A percentile compares a stretch with the other conserved stretches of the same genome.
Evolutionary conservation across 1,140 invertebrate species (phyloP).

Genomic region (Heliothis subflexa): DNA sequence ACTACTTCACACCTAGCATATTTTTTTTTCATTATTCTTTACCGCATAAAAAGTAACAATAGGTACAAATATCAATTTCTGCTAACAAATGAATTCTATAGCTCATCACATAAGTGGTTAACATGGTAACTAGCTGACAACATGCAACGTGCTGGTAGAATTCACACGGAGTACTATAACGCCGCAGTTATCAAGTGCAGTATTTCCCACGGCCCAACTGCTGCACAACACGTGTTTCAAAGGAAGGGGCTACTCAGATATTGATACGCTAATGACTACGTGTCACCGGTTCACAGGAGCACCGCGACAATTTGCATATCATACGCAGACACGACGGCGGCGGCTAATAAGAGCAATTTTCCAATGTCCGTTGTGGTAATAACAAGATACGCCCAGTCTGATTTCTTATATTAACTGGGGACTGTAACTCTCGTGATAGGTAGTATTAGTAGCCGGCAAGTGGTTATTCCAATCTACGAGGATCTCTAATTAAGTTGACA

Average conservation of each 20-base stretch:
- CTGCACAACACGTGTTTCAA: not conserved
- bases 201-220: not conserved
- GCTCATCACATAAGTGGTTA: not conserved
- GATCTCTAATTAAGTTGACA: not conserved
- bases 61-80: not conserved
- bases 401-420: not conserved
- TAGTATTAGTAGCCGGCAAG: not conserved
- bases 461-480: not conserved
- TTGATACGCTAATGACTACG: conserved; percentile 19
- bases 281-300: conserved; percentile 25
- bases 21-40: no score
- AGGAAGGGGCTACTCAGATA: conserved; percentile 21
- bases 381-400: conserved; percentile 22
- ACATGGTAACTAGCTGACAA: not conserved
- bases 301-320: conserved; percentile 36
- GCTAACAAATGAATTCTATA: not conserved
- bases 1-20: no score
- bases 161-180: not conserved
- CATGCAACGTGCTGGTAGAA: conserved; percentile 6
- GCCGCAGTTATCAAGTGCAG: conserved; percentile 12
- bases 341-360: conserved; percentile 37
- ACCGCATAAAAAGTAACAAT: no score
- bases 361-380: conserved; percentile 30
- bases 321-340: not conserved
- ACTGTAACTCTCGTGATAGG: not conserved